Evolutionary conservation across 1,140 invertebrate genomes (phyloP).

Genomic region (Hirudo medicinalis): DNA sequence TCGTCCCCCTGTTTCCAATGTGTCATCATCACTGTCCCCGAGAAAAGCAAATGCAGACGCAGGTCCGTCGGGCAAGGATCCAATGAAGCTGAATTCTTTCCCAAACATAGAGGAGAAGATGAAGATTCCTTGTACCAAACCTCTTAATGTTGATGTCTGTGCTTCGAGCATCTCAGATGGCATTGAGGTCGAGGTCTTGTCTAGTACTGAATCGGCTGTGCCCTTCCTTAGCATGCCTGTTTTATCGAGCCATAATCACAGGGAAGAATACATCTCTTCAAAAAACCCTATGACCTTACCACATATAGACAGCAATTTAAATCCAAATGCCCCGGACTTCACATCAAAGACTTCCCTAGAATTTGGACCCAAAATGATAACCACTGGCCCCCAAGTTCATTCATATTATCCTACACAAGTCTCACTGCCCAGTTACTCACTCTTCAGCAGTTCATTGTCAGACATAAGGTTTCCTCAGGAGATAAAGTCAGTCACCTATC

Average conservation of each 20-base stretch:
- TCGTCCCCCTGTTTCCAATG: slow-evolving; percentile 26
- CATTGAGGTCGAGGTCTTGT: slow-evolving; percentile 2
- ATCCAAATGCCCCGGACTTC: slow-evolving; percentile 75
- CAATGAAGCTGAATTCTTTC: no score
- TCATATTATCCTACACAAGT: background rate
- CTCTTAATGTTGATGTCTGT: background rate
- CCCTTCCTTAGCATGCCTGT: slow-evolving; percentile 1
- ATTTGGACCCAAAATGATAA: background rate
- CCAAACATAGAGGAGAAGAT: slow-evolving; percentile 1
- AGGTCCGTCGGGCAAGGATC: slow-evolving; percentile 15
- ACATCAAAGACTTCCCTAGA: slow-evolving; percentile 33
- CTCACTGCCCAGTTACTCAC: background rate
- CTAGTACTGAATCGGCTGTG: slow-evolving; percentile 8
- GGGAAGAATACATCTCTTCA: slow-evolving; percentile 40
- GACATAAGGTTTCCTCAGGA: background rate
- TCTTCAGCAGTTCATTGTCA: background rate
- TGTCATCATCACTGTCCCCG: slow-evolving; percentile 29
- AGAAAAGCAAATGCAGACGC: slow-evolving; percentile 23
- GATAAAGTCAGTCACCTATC: background rate
- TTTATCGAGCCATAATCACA: slow-evolving; percentile 12
- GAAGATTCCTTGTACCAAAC: background rate
- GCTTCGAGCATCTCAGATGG: background rate
- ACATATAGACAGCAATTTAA: slow-evolving; percentile 55
- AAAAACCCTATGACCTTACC: slow-evolving; percentile 39
- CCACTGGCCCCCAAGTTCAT: slow-evolving; percentile 17